These are phyloP conservation scores for Pachypanchax playfairii DNA, from an alignment of 2,113 vertebrate genomes.

Conservation along the genomic window DNA sequence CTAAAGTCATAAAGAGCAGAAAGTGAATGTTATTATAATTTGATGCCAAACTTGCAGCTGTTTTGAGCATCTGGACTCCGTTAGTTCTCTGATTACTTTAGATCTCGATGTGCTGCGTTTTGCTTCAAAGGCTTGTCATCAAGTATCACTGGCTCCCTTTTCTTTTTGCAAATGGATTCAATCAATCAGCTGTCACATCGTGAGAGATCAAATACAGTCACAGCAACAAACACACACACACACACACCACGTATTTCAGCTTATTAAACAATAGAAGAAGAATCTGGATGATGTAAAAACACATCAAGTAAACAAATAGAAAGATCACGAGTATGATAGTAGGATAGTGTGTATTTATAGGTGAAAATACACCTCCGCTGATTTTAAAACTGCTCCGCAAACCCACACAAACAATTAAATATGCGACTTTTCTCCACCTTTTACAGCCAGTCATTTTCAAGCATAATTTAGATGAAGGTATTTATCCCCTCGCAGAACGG, in stretches of 20 bases:
- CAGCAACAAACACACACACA: constrained; percentile 23
- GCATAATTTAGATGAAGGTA: constrained; percentile 52
- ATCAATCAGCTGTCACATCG: constrained; percentile 52
- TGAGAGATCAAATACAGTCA: constrained; percentile 35
- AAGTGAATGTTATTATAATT: constrained; percentile 11
- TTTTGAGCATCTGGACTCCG: constrained; percentile 39
- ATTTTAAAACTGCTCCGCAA: constrained; percentile 25
- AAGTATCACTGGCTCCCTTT: constrained; percentile 38
- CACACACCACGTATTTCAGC: constrained; percentile 8
- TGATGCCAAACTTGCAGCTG: constrained; percentile 5
- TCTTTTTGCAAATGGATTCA: constrained; percentile 43
- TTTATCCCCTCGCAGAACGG: constrained; percentile 43
- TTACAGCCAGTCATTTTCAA: constrained; percentile 31
- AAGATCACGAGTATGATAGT: constrained; percentile 25
- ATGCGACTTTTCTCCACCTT: constrained; percentile 31
- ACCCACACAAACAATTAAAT: constrained; percentile 26
- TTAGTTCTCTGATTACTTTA: constrained; percentile 39
- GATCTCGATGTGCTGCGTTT: constrained; percentile 32
- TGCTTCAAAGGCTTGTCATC: constrained; percentile 38
- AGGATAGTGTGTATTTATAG: constrained; percentile 8
- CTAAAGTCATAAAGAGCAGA: constrained; percentile 1
- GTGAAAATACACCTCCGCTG: not conserved
- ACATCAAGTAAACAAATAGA: constrained; percentile 9
- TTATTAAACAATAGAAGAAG: constrained; percentile 3
- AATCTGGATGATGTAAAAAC: constrained; percentile 3